Conservation (phyloP, 2,797 vertebrate species). For the Chaetodon trifasciatus region DNA sequence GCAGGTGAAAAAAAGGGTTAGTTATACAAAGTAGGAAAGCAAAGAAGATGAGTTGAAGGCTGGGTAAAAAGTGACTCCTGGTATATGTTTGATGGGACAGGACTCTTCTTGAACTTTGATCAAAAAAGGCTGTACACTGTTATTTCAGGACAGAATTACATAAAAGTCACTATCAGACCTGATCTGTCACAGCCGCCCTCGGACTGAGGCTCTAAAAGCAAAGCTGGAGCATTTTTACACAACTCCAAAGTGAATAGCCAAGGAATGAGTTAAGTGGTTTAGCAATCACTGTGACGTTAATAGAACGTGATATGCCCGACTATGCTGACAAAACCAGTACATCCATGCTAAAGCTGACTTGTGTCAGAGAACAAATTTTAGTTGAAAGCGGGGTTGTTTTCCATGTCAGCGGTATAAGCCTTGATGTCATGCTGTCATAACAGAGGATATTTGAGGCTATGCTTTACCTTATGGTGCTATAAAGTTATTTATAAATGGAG, state of each 20-base stretch:
- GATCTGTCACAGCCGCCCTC: conserved; percentile 34
- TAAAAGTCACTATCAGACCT: conserved; percentile 30
- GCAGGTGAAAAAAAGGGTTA: not conserved
- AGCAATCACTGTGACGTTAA: conserved; percentile 64
- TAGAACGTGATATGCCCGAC: conserved; percentile 54
- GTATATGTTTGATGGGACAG: not conserved
- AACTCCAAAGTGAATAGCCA: conserved; percentile 50
- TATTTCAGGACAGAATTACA: not conserved
- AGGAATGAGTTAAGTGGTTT: conserved; percentile 47
- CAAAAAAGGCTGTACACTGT: not conserved
- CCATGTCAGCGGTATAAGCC: conserved; percentile 44
- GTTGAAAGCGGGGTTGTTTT: conserved; percentile 56
- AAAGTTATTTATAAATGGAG: conserved; percentile 4
- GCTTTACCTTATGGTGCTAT: conserved; percentile 10
- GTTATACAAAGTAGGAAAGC: not conserved
- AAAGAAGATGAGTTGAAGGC: not conserved
- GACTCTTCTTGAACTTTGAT: not conserved
- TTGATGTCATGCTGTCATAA: conserved; percentile 45
- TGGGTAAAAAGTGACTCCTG: not conserved
- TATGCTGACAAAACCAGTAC: conserved; percentile 43
- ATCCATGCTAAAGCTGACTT: conserved; percentile 46
- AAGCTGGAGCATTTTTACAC: conserved; percentile 41
- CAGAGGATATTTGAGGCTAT: conserved; percentile 20
- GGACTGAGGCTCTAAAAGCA: conserved; percentile 50
- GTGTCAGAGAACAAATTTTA: conserved; percentile 60